phyloP scores from a whole-genome alignment of 1,140 invertebrate genomes.

The Meloidogyne chitwoodi region DNA sequence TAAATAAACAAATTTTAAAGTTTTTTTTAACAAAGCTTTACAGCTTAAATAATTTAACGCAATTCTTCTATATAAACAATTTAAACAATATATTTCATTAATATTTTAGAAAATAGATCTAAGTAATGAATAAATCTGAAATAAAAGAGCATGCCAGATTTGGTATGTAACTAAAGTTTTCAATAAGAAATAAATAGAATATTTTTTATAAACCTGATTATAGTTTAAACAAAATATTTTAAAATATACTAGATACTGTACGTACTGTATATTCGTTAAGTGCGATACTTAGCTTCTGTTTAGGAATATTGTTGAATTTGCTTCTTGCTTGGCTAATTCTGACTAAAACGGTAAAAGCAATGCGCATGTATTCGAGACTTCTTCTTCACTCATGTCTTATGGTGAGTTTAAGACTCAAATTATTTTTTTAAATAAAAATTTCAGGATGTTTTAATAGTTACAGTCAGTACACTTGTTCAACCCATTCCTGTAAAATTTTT shows the following conservation, averaged over 20 bases:
- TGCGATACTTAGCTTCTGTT: background rate
- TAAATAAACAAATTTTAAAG: too few relatives aligned
- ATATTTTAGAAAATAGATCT: too few relatives aligned
- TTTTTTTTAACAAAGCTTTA: too few relatives aligned
- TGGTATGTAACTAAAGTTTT: too few relatives aligned
- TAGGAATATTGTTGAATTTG: slow-evolving; percentile 13
- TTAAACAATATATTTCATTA: too few relatives aligned
- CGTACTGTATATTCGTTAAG: slow-evolving; percentile 3
- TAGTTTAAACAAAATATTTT: too few relatives aligned
- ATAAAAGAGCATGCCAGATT: background rate
- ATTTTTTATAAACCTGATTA: too few relatives aligned
- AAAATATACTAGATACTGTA: background rate
- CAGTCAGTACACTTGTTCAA: slow-evolving; percentile 7
- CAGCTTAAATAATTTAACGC: too few relatives aligned
- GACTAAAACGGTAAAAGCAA: slow-evolving; percentile 17
- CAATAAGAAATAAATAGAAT: too few relatives aligned
- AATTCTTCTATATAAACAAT: too few relatives aligned
- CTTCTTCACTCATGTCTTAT: slow-evolving; percentile 19
- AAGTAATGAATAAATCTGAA: background rate
- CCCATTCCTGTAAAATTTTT: slow-evolving; percentile 7
- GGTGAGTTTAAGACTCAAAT: background rate
- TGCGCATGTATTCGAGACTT: slow-evolving; percentile 13
- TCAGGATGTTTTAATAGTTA: slow-evolving; percentile 19
- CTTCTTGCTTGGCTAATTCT: slow-evolving; percentile 2
- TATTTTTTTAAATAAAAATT: background rate